These are phyloP conservation scores for Antheraea yamamai DNA, from an alignment of 2,888 invertebrate species.

Conservation along the genomic window DNA sequence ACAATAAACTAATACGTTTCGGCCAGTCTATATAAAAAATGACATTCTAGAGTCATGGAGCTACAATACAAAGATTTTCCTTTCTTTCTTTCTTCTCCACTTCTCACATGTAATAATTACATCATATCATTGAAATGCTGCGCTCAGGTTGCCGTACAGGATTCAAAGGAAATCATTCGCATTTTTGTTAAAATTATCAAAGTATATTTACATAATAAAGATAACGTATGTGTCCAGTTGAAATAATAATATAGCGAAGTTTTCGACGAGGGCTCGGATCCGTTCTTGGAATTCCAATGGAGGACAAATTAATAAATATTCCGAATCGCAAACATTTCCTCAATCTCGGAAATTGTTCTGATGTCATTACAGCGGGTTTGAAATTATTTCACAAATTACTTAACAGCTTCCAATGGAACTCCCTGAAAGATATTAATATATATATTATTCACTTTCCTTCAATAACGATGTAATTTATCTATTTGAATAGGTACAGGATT, in stretches of 20 bases:
- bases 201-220: neutral
- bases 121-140: neutral
- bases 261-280: neutral
- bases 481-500: too few relatives aligned
- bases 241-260: neutral
- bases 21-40: too few relatives aligned
- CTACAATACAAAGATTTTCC: too few relatives aligned
- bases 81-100: too few relatives aligned
- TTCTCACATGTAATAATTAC: too few relatives aligned
- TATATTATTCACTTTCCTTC: too few relatives aligned
- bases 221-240: neutral
- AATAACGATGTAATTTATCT: too few relatives aligned
- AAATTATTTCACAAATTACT: neutral
- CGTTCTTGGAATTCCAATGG: neutral
- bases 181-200: neutral
- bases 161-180: neutral
- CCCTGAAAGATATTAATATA: neutral
- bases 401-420: neutral
- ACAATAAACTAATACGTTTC: too few relatives aligned
- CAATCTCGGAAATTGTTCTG: neutral
- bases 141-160: neutral
- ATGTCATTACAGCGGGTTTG: neutral
- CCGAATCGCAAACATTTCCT: neutral
- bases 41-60: too few relatives aligned
- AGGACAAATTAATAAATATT: conserved; percentile 2